Base-by-base conservation (phyloP, 2,797 vertebrate genomes). In the Zalophus californianus region DNA sequence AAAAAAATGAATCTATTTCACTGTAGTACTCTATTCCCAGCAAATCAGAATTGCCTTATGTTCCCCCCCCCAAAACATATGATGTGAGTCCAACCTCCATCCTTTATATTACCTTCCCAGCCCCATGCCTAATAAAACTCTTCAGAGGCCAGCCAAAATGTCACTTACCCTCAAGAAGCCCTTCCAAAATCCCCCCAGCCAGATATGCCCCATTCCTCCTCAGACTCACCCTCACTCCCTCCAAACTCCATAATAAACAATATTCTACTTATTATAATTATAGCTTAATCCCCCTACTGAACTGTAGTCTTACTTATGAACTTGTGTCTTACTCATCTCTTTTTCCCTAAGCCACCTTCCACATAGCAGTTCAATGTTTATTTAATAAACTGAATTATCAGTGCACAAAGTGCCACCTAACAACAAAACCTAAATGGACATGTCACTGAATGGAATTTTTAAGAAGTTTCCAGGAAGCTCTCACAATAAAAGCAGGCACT, bases 341-440 rank as follows among this genome's bases (percentile, higher is more conserved):
- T 52, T 92, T 66, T 60, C 60, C 23, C 16, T 75, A 91, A 90
- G 48, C 21, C 9, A 60, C 56, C 41, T 88, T 91, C 68, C 64
- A 89, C 13, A n/a, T 12, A 85, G 86, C 44, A 92, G 11, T 85
- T 88, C 64, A 84, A 27, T 80, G 80, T 91, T 92, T 94, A 92
- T 75, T 96, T 91, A 96, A 66, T 86, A 93, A 88, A 32, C 35
- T 21, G 23, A 97, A 79, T 93, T 96, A 94, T 54, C 91, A 50
- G 44, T 52, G 38, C 60, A 93, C 64, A 96, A 91, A 92, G 75
- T 68, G 23, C 29, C 58, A 87, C 38, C 44, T 60, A 91, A 78
- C 35, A 96, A 68, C 16, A 83, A 84, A 79, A 92, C 56, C 79
- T 83, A 91, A 86, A 80, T 2, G 48, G 73, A 75, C 27, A 79